phyloP scores from a whole-genome alignment of 2,888 invertebrate species.

The Ormyrus rosae region DNA sequence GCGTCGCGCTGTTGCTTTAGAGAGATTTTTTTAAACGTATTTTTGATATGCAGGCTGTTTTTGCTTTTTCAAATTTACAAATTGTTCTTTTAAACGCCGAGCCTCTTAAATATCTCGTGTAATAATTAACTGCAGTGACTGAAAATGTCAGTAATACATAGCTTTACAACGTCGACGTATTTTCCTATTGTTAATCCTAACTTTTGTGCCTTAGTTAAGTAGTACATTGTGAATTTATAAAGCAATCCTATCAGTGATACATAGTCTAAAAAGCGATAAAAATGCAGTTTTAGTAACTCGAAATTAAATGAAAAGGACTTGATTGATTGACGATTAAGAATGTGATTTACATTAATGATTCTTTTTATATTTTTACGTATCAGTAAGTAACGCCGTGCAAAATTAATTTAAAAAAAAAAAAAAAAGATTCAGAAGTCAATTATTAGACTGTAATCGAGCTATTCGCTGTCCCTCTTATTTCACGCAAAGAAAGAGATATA shows the following conservation, averaged over 20 bases:
- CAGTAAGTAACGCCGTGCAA: too few relatives aligned
- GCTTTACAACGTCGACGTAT: neutral
- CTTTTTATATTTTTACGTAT: too few relatives aligned
- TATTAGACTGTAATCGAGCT: slow-evolving; percentile 27
- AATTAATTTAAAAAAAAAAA: too few relatives aligned
- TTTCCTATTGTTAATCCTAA: neutral
- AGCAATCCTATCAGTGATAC: slow-evolving; percentile 26
- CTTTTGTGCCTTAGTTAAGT: neutral
- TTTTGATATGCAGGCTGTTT: too few relatives aligned
- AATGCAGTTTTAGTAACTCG: slow-evolving; percentile 3
- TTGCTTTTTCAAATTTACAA: too few relatives aligned
- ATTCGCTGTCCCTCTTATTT: slow-evolving; percentile 38
- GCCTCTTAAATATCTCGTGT: too few relatives aligned
- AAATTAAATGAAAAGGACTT: neutral
- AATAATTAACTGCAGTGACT: too few relatives aligned
- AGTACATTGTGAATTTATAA: too few relatives aligned
- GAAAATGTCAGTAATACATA: too few relatives aligned
- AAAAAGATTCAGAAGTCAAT: neutral
- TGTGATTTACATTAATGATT: neutral
- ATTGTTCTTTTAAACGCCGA: too few relatives aligned
- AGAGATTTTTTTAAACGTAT: too few relatives aligned
- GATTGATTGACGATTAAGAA: slow-evolving; percentile 2
- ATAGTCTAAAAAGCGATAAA: neutral
- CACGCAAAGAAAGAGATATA: slow-evolving; percentile 24
- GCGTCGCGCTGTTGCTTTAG: too few relatives aligned